phyloP scores from a whole-genome alignment of 2,888 invertebrate genomes.

The Orchestes rusci region DNA sequence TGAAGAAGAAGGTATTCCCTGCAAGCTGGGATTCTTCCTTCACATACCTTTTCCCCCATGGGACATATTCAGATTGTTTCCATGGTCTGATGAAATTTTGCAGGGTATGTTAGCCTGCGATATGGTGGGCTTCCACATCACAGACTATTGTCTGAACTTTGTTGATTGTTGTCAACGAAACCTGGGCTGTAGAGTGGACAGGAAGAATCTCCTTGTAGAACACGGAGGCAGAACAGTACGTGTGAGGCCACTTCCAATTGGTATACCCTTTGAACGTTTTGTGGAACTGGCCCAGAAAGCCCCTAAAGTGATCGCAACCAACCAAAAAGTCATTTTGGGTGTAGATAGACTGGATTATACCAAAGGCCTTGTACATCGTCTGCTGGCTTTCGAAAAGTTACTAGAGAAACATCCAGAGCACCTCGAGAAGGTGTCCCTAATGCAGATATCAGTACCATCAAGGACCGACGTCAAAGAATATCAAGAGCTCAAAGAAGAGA shows the following conservation, averaged over 20 bases:
- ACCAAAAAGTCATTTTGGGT: slow-evolving; percentile 75
- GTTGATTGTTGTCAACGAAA: slow-evolving; percentile 85
- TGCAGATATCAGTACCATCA: slow-evolving; percentile 85
- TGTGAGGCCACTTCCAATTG: slow-evolving; percentile 78
- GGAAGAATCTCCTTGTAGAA: slow-evolving; percentile 79
- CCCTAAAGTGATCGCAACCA: slow-evolving; percentile 56
- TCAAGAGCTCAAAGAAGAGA: slow-evolving; percentile 81
- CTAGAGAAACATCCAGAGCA: slow-evolving; percentile 80
- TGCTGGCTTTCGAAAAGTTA: slow-evolving; percentile 76
- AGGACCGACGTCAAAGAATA: slow-evolving; percentile 87
- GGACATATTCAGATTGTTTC: slow-evolving; percentile 86
- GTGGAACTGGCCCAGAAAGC: slow-evolving; percentile 70
- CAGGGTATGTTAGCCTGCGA: slow-evolving; percentile 90
- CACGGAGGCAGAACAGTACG: slow-evolving; percentile 80
- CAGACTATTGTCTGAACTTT: slow-evolving; percentile 85
- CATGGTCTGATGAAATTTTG: slow-evolving; percentile 89
- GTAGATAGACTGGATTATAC: slow-evolving; percentile 88
- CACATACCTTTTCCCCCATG: slow-evolving; percentile 94
- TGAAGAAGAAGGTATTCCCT: slow-evolving; percentile 68
- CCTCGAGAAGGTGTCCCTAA: slow-evolving; percentile 70
- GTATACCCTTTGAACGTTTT: slow-evolving; percentile 81
- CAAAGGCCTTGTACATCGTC: slow-evolving; percentile 77
- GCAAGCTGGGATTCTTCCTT: slow-evolving; percentile 84
- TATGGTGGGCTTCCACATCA: slow-evolving; percentile 89
- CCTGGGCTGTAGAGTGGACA: slow-evolving; percentile 80